Percentiles rank a stretch among this genome's conserved stretches.
phyloP scores from a whole-genome alignment of 2,113 vertebrate genomes.

The Coturnix japonica region DNA sequence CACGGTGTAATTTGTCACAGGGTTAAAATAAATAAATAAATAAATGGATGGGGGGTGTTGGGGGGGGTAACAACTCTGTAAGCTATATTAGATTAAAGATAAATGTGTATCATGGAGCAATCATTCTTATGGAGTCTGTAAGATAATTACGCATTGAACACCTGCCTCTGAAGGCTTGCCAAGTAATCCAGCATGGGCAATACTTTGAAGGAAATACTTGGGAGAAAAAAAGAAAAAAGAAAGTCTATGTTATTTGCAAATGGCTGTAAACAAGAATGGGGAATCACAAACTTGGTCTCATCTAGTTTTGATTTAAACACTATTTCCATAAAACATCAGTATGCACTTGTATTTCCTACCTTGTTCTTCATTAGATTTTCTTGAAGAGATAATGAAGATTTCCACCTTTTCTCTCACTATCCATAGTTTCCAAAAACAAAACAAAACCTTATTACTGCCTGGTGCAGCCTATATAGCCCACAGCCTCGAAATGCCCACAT shows the following conservation, averaged over 20 bases:
- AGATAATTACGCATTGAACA: constrained; percentile 72
- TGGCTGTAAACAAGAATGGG: neutral
- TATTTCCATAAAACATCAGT: neutral
- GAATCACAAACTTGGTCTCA: neutral
- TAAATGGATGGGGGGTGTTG: no score
- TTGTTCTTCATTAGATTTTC: neutral
- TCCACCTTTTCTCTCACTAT: neutral
- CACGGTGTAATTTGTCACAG: constrained; percentile 80
- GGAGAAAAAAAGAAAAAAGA: neutral
- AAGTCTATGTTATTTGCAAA: neutral
- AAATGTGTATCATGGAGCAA: constrained; percentile 67
- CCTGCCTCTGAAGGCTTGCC: constrained; percentile 67
- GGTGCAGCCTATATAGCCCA: no score
- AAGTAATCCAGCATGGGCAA: constrained; percentile 43
- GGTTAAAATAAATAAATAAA: neutral
- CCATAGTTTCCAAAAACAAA: neutral
- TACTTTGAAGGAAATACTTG: neutral
- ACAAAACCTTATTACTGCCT: no score
- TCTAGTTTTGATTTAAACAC: neutral
- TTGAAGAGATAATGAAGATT: neutral
- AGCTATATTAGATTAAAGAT: constrained; percentile 79
- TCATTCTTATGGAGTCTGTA: constrained; percentile 45
- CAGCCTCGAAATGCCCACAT: no score
- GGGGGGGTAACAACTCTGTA: constrained; percentile 26
- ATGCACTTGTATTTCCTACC: neutral